phyloP scores from a whole-genome alignment of 1,140 invertebrate species.

The Arctopsyche grandis region DNA sequence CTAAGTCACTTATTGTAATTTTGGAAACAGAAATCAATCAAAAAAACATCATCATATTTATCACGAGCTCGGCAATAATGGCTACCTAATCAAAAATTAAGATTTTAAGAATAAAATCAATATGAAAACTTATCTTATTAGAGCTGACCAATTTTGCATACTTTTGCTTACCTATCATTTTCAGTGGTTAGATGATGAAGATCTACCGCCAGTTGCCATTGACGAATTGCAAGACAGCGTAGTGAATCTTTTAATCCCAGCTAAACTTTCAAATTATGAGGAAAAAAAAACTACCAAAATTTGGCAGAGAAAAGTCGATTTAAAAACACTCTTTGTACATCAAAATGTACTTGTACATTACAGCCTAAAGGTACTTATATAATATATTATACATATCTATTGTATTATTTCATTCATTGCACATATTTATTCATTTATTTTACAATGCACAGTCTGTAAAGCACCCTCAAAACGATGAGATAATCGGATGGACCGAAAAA shows the following conservation, averaged over 20 bases:
- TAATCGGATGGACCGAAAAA: slow-evolving; percentile 61
- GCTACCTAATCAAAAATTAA: too few species aligned
- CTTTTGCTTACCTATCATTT: too few species aligned
- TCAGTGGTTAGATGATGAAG: background rate
- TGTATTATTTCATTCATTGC: background rate
- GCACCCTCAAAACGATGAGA: slow-evolving; percentile 58
- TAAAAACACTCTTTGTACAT: slow-evolving; percentile 59
- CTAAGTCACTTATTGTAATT: too few species aligned
- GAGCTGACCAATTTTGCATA: too few species aligned
- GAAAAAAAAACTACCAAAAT: slow-evolving; percentile 62
- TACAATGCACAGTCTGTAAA: background rate
- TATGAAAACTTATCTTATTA: too few species aligned
- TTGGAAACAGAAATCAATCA: too few species aligned
- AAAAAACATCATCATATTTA: too few species aligned
- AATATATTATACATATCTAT: background rate
- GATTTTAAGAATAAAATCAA: too few species aligned
- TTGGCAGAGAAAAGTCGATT: slow-evolving; percentile 60
- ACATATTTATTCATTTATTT: background rate
- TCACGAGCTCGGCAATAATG: too few species aligned
- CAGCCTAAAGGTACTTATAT: slow-evolving; percentile 56
- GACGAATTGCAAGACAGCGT: slow-evolving; percentile 18
- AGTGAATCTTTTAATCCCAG: too few species aligned
- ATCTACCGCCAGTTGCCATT: background rate
- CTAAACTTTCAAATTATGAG: slow-evolving; percentile 61
- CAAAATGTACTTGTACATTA: slow-evolving; percentile 59